phyloP scores from a whole-genome alignment of 1,140 invertebrate genomes.

The Helicoverpa zea region DNA sequence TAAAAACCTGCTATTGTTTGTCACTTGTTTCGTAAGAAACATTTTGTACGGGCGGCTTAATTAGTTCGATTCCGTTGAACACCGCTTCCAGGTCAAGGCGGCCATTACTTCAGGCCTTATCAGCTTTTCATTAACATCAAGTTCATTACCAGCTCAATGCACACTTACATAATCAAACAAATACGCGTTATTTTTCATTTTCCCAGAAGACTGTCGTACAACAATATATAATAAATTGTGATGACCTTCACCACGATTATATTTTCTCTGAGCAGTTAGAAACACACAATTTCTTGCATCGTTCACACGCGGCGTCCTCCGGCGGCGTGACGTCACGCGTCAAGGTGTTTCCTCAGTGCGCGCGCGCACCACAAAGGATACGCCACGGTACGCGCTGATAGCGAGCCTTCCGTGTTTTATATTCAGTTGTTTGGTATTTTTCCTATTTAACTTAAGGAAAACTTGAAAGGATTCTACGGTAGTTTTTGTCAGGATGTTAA shows the following conservation, averaged over 20 bases:
- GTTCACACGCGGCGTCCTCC: conserved; percentile 41
- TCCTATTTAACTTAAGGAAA: conserved; percentile 45
- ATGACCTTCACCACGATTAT: conserved; percentile 4
- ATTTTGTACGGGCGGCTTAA: not conserved
- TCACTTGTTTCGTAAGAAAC: not conserved
- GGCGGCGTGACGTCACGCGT: conserved; percentile 39
- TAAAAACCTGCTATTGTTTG: not conserved
- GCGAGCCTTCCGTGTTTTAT: conserved; percentile 44
- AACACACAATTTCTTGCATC: conserved; percentile 1
- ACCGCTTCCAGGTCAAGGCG: not conserved
- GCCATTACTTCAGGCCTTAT: not conserved
- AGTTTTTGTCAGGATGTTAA: conserved; percentile 10
- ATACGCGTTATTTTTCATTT: conserved; percentile 21
- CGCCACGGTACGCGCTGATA: conserved; percentile 38
- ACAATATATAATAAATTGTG: conserved; percentile 28
- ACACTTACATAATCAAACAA: conserved; percentile 21
- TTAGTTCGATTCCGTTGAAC: not conserved
- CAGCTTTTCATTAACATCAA: conserved; percentile 7
- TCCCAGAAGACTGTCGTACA: conserved; percentile 3
- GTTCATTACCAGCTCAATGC: conserved; percentile 17
- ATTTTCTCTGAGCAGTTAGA: conserved; percentile 26
- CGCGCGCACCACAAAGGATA: conserved; percentile 52
- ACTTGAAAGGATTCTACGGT: not conserved
- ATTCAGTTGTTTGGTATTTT: conserved; percentile 41
- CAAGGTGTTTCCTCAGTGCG: conserved; percentile 59